phyloP scores from a whole-genome alignment of 2,797 vertebrate species.

The Lepilemur ruficaudatus region DNA sequence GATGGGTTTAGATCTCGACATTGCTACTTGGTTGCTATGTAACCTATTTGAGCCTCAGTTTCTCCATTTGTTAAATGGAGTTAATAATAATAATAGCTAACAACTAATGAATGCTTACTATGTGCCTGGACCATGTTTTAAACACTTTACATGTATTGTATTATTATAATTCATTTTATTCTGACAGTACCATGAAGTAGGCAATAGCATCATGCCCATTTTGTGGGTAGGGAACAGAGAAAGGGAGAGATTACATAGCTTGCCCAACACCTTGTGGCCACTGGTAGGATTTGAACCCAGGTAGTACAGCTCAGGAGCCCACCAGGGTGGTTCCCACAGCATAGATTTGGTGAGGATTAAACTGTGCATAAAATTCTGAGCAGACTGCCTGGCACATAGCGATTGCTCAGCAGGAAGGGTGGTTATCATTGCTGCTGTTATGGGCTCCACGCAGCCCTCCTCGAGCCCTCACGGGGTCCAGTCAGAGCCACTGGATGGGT shows the following conservation, averaged over 20 bases:
- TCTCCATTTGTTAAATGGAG: neutral
- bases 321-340: neutral
- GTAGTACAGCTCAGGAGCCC: neutral
- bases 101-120: neutral
- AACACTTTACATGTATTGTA: neutral
- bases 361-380: neutral
- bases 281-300: neutral
- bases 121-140: neutral
- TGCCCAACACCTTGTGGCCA: neutral
- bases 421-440: neutral
- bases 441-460: neutral
- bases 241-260: neutral
- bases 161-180: neutral
- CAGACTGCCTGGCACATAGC: neutral
- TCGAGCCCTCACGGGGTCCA: neutral
- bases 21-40: neutral
- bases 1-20: fast-evolving
- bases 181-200: neutral
- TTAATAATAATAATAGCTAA: neutral
- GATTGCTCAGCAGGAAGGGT: neutral
- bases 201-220: neutral
- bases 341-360: neutral
- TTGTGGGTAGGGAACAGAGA: neutral
- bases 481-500: neutral
- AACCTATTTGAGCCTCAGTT: neutral